Evolutionary conservation across 2,888 invertebrate genomes (phyloP).

Genomic region (Nudaria mundana): DNA sequence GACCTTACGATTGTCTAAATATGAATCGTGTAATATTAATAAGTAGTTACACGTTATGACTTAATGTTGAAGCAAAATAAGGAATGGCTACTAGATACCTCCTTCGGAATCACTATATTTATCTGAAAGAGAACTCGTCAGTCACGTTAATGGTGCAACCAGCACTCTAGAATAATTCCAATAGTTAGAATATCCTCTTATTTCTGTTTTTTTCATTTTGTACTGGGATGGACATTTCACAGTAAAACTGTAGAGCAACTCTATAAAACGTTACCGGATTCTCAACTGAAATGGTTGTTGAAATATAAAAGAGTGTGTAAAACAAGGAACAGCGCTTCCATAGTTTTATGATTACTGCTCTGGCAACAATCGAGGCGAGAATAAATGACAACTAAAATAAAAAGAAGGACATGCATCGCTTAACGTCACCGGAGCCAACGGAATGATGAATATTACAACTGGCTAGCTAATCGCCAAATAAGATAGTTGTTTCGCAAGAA

Average conservation of each 20-base stretch:
- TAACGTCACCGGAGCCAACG: conserved; percentile 67
- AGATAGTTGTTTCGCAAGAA: conserved; percentile 39
- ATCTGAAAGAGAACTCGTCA: too few relatives aligned
- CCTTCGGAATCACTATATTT: too few relatives aligned
- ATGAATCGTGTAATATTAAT: too few relatives aligned
- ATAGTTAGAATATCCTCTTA: neutral
- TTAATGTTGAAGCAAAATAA: too few relatives aligned
- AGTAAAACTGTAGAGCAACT: conserved; percentile 35
- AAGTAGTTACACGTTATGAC: too few relatives aligned
- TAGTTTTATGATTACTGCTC: conserved; percentile 67
- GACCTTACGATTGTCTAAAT: too few relatives aligned
- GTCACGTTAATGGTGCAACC: too few relatives aligned
- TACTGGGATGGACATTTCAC: conserved; percentile 23
- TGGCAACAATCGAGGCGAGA: conserved; percentile 71
- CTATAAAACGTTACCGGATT: conserved; percentile 46
- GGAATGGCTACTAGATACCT: too few relatives aligned
- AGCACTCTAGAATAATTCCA: too few relatives aligned
- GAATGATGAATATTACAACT: conserved; percentile 73
- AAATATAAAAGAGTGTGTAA: conserved; percentile 70
- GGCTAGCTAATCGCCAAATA: conserved; percentile 58
- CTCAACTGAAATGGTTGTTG: conserved; percentile 53
- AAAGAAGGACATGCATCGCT: conserved; percentile 66
- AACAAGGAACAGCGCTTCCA: conserved; percentile 56
- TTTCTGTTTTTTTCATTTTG: conserved; percentile 33
- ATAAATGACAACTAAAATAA: conserved; percentile 55